Base-by-base conservation (phyloP, 92 coral and sea anemone genomes). In the Pocillopora grandis region DNA sequence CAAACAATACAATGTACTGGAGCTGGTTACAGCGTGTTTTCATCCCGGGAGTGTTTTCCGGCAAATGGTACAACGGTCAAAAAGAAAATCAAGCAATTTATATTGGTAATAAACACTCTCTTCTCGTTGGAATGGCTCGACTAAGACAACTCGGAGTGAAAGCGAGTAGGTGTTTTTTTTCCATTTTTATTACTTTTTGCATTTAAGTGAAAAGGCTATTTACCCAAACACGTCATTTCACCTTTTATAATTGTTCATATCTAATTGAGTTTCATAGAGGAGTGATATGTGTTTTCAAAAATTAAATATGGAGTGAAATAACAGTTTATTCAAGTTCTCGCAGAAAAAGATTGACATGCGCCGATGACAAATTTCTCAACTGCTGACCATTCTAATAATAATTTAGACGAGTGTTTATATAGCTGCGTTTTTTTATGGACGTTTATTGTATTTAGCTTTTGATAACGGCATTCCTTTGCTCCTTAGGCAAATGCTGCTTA, bases 81-180 rank as follows among this genome's bases (percentile, higher is more conserved):
- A 16, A 35, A 7, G 87, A 84, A 27, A 72, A 62, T 9, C 73
- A 63, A 49, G 48, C 68, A 2, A 66, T 84, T 12, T 93, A 93
- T 60, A 83, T 90, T 59, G 96, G 94, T 15, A 88, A 90, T 85
- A 90, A 88, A 67, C 76, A 21, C 62, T 90, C 96, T 33, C 66
- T 93, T 58, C 78, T 93, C 37, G 72, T 93, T 13, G 96, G 96
- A 36, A 93, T 93, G 96, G 94, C 96, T 8, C 88, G 90, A 27
- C 63, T 90, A 15, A 88, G 96, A 62, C 96, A 93, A 67, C 90
- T 93, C 13, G 63, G 96, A 79, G 76, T 93, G 10, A 78, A 88
- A 80, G 71, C 83, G 76, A 90, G 96, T 90, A 78, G 59, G 87
- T 80, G 27, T n/a, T n/a, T 1, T 64, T 6, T 58, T 55, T 9